phyloP scores from a whole-genome alignment of 2,113 vertebrate species.

The Scomber colias region DNA sequence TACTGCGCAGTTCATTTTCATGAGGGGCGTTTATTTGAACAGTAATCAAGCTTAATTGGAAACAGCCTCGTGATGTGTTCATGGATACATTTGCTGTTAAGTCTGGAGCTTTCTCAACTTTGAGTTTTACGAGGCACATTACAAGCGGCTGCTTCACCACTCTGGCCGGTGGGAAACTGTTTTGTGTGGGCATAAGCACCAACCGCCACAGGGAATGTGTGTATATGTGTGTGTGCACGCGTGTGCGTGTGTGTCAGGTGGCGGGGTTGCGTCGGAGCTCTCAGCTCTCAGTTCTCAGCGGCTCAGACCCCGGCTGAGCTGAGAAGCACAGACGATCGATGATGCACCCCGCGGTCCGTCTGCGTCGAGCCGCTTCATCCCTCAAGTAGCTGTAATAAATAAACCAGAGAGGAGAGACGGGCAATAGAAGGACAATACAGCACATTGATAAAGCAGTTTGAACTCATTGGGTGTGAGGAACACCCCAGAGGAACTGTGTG shows the following conservation, averaged over 20 bases:
- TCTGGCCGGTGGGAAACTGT: slow-evolving; percentile 8
- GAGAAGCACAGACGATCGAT: slow-evolving; percentile 45
- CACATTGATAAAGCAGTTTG: slow-evolving; percentile 41
- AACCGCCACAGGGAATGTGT: slow-evolving; percentile 6
- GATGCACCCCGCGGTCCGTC: slow-evolving; percentile 43
- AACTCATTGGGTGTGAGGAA: slow-evolving; percentile 31
- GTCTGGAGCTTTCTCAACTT: background rate
- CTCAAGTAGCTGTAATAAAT: slow-evolving; percentile 55
- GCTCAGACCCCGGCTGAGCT: slow-evolving; percentile 56
- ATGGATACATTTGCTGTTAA: background rate
- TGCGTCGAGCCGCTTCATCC: slow-evolving; percentile 32
- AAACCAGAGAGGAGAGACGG: slow-evolving; percentile 28
- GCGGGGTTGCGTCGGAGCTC: slow-evolving; percentile 35
- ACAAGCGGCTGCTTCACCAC: slow-evolving; percentile 9
- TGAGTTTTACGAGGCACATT: slow-evolving; percentile 28
- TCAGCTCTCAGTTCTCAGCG: slow-evolving; percentile 30
- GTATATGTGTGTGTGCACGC: background rate
- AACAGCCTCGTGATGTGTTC: background rate
- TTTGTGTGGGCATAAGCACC: slow-evolving; percentile 41
- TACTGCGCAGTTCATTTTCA: background rate
- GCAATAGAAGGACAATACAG: slow-evolving; percentile 43
- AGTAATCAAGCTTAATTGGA: too few species aligned
- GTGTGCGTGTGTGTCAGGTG: slow-evolving; percentile 10
- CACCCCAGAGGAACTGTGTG: slow-evolving; percentile 19
- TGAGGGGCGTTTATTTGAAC: background rate